Evolutionary conservation across 2,113 vertebrate species (phyloP).

Genomic region (Grantiella picta): DNA sequence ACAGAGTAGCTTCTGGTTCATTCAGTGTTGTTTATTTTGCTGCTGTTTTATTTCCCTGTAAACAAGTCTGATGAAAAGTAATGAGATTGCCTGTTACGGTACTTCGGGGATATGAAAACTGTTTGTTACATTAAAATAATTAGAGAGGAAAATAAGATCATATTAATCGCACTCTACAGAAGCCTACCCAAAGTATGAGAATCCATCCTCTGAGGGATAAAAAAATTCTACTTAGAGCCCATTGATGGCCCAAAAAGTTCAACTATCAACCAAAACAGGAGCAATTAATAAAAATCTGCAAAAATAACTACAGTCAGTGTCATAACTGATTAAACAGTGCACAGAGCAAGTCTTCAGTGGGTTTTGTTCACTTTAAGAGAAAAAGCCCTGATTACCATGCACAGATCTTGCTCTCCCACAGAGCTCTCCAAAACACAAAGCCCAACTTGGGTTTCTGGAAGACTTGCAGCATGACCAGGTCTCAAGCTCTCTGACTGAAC

Average conservation of each 20-base stretch:
- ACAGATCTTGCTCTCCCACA: not conserved
- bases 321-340: not conserved
- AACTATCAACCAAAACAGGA: not conserved
- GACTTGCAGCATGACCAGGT: not conserved
- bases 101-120: conserved; percentile 11
- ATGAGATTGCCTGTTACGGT: not conserved
- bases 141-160: not conserved
- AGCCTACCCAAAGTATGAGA: not conserved
- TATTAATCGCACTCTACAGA: not conserved
- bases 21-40: not conserved
- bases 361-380: not conserved
- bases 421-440: not conserved
- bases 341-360: not conserved
- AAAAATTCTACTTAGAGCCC: not conserved
- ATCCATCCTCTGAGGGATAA: not conserved
- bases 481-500: not conserved
- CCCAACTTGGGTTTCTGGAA: not conserved
- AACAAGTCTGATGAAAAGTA: conserved; percentile 25
- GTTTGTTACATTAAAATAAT: conserved; percentile 28
- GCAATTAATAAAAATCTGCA: not conserved
- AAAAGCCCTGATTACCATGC: not conserved
- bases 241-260: not conserved
- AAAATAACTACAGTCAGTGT: not conserved
- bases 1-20: not conserved
- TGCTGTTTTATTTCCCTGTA: conserved; percentile 1